Conservation (phyloP, 2,888 invertebrate genomes). For the Crepidodera aurea region DNA sequence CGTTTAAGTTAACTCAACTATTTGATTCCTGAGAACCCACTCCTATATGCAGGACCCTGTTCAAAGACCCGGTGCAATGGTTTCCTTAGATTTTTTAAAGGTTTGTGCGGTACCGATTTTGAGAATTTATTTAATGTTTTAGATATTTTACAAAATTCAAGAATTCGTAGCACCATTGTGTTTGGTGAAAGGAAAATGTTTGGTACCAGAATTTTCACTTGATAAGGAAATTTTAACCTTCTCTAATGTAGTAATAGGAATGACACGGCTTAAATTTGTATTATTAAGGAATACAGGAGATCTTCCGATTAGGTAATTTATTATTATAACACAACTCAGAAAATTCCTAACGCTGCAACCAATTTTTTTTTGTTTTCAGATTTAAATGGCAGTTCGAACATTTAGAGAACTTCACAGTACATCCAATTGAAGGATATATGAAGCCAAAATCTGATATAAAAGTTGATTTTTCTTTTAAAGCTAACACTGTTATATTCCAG, state of each 20-base stretch:
- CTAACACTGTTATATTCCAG: slow-evolving; percentile 60
- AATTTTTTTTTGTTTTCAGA: slow-evolving; percentile 47
- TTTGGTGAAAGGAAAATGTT: slow-evolving; percentile 64
- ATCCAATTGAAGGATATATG: slow-evolving; percentile 70
- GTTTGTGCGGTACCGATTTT: no score
- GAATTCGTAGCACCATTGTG: slow-evolving; percentile 64
- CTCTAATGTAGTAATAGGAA: slow-evolving; percentile 64
- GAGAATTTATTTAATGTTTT: slow-evolving; percentile 20
- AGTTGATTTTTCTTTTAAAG: slow-evolving; percentile 71
- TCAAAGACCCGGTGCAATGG: no score
- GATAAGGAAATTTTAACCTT: slow-evolving; percentile 64
- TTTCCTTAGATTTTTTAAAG: no score
- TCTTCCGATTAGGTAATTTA: slow-evolving; percentile 63
- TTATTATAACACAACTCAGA: slow-evolving; percentile 11
- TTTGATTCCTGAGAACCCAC: no score
- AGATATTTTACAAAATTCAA: slow-evolving; percentile 64
- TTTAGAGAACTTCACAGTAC: slow-evolving; percentile 66
- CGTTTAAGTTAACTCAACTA: no score
- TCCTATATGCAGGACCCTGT: no score
- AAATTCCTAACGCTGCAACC: background rate
- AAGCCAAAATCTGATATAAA: slow-evolving; percentile 70
- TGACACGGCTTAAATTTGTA: slow-evolving; percentile 59
- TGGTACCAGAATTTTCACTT: slow-evolving; percentile 63
- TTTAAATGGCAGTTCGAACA: slow-evolving; percentile 65
- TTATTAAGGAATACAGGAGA: slow-evolving; percentile 66